phyloP scores from a whole-genome alignment of 2,113 vertebrate species.

The Micronycteris hirsuta region DNA sequence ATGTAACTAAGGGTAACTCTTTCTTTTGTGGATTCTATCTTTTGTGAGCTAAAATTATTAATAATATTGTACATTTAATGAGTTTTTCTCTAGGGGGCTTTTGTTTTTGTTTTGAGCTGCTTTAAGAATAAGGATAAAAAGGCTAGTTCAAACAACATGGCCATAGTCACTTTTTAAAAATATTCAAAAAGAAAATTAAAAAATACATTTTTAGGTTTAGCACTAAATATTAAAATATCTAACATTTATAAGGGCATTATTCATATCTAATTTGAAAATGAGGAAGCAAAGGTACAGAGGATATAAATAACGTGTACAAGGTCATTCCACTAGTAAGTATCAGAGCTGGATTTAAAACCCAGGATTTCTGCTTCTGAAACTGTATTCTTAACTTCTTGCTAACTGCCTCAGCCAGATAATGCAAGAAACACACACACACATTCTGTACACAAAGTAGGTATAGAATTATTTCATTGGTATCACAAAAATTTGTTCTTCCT shows the following conservation, averaged over 20 bases:
- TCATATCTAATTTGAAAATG: neutral
- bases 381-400: neutral
- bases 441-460: neutral
- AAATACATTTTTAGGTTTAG: neutral
- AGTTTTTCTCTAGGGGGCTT: neutral
- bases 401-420: neutral
- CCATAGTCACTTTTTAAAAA: neutral
- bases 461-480: neutral
- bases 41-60: slow-evolving; percentile 8
- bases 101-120: neutral
- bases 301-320: neutral
- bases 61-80: neutral
- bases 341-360: neutral
- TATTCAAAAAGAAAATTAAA: neutral
- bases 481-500: neutral
- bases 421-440: neutral
- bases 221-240: neutral
- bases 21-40: neutral
- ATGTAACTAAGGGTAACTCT: neutral
- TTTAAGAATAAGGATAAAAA: neutral
- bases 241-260: neutral
- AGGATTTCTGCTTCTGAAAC: neutral
- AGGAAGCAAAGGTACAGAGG: neutral
- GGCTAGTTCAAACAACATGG: neutral
- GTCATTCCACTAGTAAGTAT: neutral